These are phyloP conservation scores for Aculops lycopersici DNA, from an alignment of 1,140 invertebrate species.

Conservation along the genomic window DNA sequence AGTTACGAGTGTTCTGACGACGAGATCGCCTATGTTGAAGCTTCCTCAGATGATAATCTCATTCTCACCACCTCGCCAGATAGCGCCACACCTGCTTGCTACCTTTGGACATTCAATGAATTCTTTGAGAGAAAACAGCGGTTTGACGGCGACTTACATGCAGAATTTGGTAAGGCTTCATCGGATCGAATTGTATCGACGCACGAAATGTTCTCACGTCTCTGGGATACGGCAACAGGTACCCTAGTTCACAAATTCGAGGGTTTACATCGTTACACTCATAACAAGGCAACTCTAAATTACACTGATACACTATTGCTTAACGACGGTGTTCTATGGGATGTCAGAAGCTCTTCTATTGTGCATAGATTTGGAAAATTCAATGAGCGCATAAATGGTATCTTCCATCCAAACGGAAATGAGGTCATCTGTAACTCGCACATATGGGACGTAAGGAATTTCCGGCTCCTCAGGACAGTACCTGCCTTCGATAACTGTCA, in stretches of 20 bases:
- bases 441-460: slow-evolving; percentile 74
- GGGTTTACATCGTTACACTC: slow-evolving; percentile 54
- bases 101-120: slow-evolving; percentile 30
- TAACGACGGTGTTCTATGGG: slow-evolving; percentile 83
- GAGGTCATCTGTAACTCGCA: slow-evolving; percentile 38
- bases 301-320: slow-evolving; percentile 69
- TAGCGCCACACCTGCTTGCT: slow-evolving; percentile 35
- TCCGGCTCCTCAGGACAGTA: slow-evolving; percentile 67
- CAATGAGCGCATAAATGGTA: slow-evolving; percentile 65
- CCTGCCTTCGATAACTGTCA: slow-evolving; percentile 55
- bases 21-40: slow-evolving; percentile 41
- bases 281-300: slow-evolving; percentile 73
- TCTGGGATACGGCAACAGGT: slow-evolving; percentile 63
- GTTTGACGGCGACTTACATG: slow-evolving; percentile 49
- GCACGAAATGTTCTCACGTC: slow-evolving; percentile 19
- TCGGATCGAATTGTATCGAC: neutral
- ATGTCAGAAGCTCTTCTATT: slow-evolving; percentile 32
- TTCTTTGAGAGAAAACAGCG: slow-evolving; percentile 9
- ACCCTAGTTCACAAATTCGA: slow-evolving; percentile 33
- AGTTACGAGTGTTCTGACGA: slow-evolving; percentile 46
- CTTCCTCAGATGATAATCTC: slow-evolving; percentile 29
- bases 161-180: slow-evolving; percentile 51
- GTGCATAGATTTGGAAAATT: slow-evolving; percentile 94
- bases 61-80: slow-evolving; percentile 54
- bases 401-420: slow-evolving; percentile 83